Evolutionary conservation across 2,888 invertebrate species (phyloP).

Genomic region (Dastarcus helophoroides): DNA sequence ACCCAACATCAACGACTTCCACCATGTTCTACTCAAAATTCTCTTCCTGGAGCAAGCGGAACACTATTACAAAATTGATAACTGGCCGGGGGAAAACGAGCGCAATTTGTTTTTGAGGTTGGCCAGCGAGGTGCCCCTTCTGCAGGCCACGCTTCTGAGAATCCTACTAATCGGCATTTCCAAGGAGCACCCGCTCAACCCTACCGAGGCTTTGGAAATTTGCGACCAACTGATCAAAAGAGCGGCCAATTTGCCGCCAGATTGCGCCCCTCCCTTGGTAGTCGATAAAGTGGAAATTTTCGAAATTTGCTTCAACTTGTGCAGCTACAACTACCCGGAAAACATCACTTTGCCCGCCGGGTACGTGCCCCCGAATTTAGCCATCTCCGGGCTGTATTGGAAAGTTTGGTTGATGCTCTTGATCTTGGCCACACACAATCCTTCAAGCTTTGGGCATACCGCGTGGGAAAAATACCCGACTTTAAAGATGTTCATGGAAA

Average conservation of each 20-base stretch:
- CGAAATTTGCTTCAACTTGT: conserved; percentile 81
- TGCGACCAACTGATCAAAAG: conserved; percentile 75
- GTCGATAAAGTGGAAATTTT: conserved; percentile 76
- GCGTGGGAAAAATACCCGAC: conserved; percentile 89
- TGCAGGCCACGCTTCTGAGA: conserved; percentile 72
- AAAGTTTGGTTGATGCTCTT: conserved; percentile 83
- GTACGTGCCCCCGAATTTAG: conserved; percentile 72
- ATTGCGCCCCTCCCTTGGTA: conserved; percentile 59
- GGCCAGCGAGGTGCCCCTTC: conserved; percentile 78
- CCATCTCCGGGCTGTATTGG: conserved; percentile 90
- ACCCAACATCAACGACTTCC: conserved; percentile 34
- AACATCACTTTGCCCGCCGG: conserved; percentile 79
- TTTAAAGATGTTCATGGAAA: conserved; percentile 82
- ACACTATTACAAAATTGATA: conserved; percentile 56
- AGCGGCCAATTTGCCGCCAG: conserved; percentile 65
- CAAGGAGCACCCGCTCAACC: conserved; percentile 67
- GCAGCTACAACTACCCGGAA: conserved; percentile 86
- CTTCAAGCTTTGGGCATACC: conserved; percentile 69
- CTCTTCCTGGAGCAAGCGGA: conserved; percentile 68
- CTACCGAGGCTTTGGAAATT: conserved; percentile 77
- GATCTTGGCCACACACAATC: conserved; percentile 88
- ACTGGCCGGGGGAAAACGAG: conserved; percentile 61
- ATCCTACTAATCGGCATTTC: conserved; percentile 67
- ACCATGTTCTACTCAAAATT: conserved; percentile 67
- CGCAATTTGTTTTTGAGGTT: conserved; percentile 65